Evolutionary conservation across 2,888 invertebrate genomes (phyloP).

Genomic region (Ecliptopera silaceata): DNA sequence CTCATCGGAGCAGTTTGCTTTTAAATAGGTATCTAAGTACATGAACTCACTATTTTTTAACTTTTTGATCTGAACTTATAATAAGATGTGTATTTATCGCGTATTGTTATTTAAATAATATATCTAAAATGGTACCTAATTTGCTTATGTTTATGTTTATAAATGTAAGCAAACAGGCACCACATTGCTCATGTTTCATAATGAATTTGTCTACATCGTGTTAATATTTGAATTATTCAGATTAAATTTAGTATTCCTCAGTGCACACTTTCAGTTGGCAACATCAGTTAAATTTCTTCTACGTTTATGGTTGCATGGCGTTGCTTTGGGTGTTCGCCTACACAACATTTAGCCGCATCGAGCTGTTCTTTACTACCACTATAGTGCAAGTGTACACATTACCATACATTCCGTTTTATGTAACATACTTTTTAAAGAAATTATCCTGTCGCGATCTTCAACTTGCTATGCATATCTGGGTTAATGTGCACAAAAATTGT

Average conservation of each 20-base stretch:
- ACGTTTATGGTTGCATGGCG: not conserved
- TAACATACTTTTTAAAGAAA: conserved; percentile 14
- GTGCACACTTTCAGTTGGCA: conserved; percentile 6
- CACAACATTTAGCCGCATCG: too few species aligned
- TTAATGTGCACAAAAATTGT: conserved; percentile 58
- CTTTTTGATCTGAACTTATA: too few species aligned
- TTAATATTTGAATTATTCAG: conserved; percentile 7
- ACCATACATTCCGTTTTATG: not conserved
- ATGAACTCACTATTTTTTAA: too few species aligned
- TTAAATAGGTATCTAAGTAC: too few species aligned
- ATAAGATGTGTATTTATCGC: too few species aligned
- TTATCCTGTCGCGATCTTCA: conserved; percentile 37
- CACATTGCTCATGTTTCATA: not conserved
- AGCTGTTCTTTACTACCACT: too few species aligned
- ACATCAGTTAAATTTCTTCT: not conserved
- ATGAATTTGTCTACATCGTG: not conserved
- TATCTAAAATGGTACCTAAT: too few species aligned
- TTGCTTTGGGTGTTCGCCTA: too few species aligned
- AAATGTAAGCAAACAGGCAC: not conserved
- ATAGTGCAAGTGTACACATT: too few species aligned
- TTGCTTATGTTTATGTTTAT: not conserved
- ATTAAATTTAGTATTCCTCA: conserved; percentile 1
- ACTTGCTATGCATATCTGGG: conserved; percentile 60
- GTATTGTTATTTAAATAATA: too few species aligned
- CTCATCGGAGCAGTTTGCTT: too few species aligned